Evolutionary conservation across 1,140 invertebrate species (phyloP).

Genomic region (Theocolax elegans): DNA sequence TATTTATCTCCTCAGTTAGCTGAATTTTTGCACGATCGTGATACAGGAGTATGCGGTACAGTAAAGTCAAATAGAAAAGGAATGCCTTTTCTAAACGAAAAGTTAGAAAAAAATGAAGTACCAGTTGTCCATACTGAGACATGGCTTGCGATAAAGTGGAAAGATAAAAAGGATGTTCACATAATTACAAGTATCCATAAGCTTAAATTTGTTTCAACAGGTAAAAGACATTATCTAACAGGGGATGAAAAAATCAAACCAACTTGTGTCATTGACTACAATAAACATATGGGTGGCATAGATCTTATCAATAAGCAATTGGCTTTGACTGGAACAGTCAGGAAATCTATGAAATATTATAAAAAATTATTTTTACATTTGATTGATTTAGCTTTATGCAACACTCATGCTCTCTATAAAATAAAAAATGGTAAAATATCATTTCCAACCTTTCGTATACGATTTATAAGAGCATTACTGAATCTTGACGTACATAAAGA

Average conservation of each 20-base stretch:
- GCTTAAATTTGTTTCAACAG: not conserved
- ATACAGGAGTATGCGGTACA: conserved; percentile 3
- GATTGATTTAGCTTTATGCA: too few relatives aligned
- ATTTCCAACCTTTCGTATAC: not conserved
- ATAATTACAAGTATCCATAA: not conserved
- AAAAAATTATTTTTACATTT: conserved; percentile 39
- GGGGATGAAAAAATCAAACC: not conserved
- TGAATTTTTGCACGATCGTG: not conserved
- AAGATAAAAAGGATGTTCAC: not conserved
- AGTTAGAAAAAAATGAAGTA: conserved; percentile 6
- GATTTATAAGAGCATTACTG: not conserved
- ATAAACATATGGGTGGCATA: not conserved
- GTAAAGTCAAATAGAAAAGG: conserved; percentile 2
- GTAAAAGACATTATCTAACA: not conserved
- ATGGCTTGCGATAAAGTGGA: not conserved
- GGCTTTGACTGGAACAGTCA: conserved; percentile 12
- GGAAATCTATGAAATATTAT: conserved; percentile 49
- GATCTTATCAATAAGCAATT: not conserved
- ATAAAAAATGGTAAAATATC: not conserved
- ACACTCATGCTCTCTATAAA: too few relatives aligned
- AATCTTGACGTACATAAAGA: not conserved
- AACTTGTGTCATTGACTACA: not conserved
- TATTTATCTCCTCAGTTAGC: not conserved
- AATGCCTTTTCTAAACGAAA: not conserved
- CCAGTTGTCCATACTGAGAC: not conserved